These are phyloP conservation scores for Ophion slaviceki DNA, from an alignment of 2,888 invertebrate species.

Conservation along the genomic window DNA sequence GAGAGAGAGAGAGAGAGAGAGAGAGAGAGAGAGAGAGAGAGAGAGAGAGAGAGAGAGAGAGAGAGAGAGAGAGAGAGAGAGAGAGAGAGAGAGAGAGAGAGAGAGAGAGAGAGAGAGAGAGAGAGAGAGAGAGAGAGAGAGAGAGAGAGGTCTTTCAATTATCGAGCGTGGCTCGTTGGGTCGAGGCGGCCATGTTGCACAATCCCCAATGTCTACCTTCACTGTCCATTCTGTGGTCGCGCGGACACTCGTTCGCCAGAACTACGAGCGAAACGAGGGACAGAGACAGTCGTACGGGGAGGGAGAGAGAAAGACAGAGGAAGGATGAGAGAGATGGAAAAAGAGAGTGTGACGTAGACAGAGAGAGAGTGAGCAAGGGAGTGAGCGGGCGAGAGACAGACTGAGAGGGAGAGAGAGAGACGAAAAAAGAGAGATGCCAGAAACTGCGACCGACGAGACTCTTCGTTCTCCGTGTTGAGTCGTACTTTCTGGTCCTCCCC, in stretches of 20 bases:
- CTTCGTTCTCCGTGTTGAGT: conserved; percentile 53
- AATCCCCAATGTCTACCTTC: conserved; percentile 78
- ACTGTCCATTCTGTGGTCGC: conserved; percentile 75
- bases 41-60: too few species aligned
- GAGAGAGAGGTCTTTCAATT: conserved; percentile 77
- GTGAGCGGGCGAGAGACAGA: too few species aligned
- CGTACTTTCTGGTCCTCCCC: conserved; percentile 40
- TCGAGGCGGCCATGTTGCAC: conserved; percentile 81
- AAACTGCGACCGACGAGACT: conserved; percentile 58
- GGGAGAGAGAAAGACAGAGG: conserved; percentile 6
- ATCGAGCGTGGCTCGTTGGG: conserved; percentile 77
- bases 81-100: too few species aligned
- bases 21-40: too few species aligned
- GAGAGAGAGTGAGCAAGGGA: too few species aligned
- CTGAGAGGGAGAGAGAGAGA: too few species aligned
- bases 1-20: too few species aligned
- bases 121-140: conserved; percentile 42
- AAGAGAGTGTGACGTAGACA: not conserved
- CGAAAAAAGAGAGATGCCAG: conserved; percentile 40
- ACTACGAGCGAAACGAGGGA: conserved; percentile 38
- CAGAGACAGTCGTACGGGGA: not conserved
- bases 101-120: too few species aligned
- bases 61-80: too few species aligned
- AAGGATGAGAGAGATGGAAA: conserved; percentile 6
- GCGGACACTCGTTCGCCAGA: conserved; percentile 76